Evolutionary conservation across 1,140 invertebrate genomes (phyloP).

Genomic region (Calliphora vicina): DNA sequence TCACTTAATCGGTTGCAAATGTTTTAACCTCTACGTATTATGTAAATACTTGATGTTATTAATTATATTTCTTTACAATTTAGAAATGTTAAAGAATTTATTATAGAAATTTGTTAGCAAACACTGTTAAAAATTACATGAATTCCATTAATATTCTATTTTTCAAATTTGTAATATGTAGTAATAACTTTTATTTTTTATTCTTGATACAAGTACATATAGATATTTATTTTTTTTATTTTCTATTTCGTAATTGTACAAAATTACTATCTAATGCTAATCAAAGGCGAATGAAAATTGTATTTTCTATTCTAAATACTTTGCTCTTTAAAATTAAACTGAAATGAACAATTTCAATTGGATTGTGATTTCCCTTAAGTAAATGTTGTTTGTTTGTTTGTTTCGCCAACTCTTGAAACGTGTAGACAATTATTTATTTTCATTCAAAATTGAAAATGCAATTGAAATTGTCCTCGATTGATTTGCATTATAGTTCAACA

Average conservation of each 20-base stretch:
- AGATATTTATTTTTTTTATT: neutral
- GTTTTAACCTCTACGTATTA: neutral
- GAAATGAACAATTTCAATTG: constrained; percentile 7
- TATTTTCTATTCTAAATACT: constrained; percentile 2
- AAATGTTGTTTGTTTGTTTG: neutral
- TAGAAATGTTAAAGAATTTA: neutral
- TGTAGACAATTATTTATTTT: neutral
- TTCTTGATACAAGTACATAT: no score
- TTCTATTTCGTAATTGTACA: constrained; percentile 12
- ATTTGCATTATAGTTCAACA: constrained; percentile 20
- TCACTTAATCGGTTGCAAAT: neutral
- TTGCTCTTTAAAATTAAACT: constrained; percentile 32
- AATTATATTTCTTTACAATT: neutral
- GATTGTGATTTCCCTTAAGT: constrained; percentile 27
- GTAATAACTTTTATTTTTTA: neutral
- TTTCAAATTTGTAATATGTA: neutral
- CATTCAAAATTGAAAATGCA: neutral
- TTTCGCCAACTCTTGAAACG: constrained; percentile 15
- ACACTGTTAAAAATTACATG: neutral
- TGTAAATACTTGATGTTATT: neutral
- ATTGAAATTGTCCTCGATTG: constrained; percentile 28
- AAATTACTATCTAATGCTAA: neutral
- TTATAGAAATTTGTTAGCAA: neutral
- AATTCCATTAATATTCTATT: neutral
- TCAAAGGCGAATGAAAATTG: neutral